Base-by-base conservation (phyloP, 2,888 invertebrate genomes). In the Lingula anatina region DNA sequence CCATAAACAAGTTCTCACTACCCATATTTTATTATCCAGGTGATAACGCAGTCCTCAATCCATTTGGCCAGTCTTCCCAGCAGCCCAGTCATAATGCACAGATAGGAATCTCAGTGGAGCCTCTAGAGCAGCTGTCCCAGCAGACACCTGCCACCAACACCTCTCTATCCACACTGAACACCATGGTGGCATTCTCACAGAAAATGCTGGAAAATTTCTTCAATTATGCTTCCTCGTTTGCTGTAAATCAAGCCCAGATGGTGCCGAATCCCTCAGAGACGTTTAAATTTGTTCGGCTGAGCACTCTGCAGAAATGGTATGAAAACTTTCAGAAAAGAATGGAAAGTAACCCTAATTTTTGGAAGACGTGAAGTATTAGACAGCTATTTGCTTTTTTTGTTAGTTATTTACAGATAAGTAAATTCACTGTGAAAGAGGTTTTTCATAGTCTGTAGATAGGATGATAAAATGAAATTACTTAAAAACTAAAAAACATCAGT, bases 171-270 rank as follows among this genome's bases (percentile, higher is more conserved):
- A 71, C 60, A 66, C 66, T 75, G 0, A 65, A 66, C 39, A 68
- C 80, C 1, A 79, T 81, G 53, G 69, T 78, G 18, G 82, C 83
- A 58, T 84, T 83, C 62, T 78, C 81, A 1, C 88, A 90, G 65
- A 94, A 93, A 76, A 95, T 96, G 91, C 78, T 96, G 51, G 88
- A 92, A 62, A 90, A 86, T 73, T 86, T 99, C 67, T 86, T 92
- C 64, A 96, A 99, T 75, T 96, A 87, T 77, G 86, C 89, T 36
- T 85, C 90, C 4, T 96, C 96, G 57, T 99, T 90, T 80, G 86
- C 89, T 0, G 81, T 89, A 35, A 86, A 85, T 0, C 88, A 89
- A 63, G 79, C 84, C 0, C 87, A 90, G 71, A 89, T 91, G 85
- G 81, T 84, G 0, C 85, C 87, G 0, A 86, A 87, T 57, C 87